Conservation (phyloP, 2,888 invertebrate species). For the Tanytarsus gracilentus region DNA sequence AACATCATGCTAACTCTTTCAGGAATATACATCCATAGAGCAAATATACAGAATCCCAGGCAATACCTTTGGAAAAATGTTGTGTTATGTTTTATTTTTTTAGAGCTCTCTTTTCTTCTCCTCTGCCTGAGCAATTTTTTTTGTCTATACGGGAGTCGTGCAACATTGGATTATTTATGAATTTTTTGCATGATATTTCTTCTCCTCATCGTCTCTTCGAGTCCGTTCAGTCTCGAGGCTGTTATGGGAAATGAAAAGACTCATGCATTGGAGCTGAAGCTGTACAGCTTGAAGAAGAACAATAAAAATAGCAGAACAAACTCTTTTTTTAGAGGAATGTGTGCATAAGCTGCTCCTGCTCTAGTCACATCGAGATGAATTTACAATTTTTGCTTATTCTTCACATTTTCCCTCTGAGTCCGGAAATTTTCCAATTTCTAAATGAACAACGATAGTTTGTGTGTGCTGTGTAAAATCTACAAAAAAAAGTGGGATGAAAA, state of each 20-base stretch:
- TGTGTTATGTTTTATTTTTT: neutral
- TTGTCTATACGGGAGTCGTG: too few relatives aligned
- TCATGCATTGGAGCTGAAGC: neutral
- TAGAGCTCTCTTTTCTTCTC: too few relatives aligned
- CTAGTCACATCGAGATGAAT: neutral
- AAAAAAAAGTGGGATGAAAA: neutral
- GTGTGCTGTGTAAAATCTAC: neutral
- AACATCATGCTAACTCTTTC: neutral
- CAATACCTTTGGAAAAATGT: neutral
- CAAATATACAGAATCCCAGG: neutral
- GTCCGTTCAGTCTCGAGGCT: neutral
- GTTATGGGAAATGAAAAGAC: neutral
- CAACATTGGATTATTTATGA: constrained; percentile 25
- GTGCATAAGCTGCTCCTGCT: constrained; percentile 15
- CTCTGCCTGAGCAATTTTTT: too few relatives aligned
- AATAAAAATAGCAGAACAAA: constrained; percentile 18
- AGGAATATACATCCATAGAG: neutral
- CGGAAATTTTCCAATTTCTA: neutral
- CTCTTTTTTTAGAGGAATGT: neutral
- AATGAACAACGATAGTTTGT: constrained; percentile 21
- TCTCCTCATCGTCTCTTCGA: neutral
- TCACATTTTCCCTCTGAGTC: neutral
- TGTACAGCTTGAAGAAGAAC: neutral
- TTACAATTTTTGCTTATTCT: constrained; percentile 19
- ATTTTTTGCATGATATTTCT: constrained; percentile 23